Conservation (phyloP, 2,113 vertebrate genomes). For the Sylvietta virens region DNA sequence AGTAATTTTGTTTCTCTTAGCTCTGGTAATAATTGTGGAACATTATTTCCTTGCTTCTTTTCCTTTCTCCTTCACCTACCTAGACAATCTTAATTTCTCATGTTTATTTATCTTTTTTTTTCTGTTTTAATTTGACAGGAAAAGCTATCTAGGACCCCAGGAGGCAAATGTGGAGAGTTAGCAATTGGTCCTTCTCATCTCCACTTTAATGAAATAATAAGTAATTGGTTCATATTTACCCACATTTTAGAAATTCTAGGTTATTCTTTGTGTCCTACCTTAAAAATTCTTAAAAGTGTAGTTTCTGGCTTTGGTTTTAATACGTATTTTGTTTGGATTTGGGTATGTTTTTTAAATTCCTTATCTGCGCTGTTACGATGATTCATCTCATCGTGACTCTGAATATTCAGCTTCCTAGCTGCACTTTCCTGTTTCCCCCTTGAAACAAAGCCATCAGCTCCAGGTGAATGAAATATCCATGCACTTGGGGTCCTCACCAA, state of each 20-base stretch:
- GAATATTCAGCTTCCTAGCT: background rate
- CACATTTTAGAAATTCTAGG: conserved; percentile 59
- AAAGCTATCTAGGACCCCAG: conserved; percentile 80
- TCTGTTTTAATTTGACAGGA: conserved; percentile 76
- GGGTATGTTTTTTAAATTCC: background rate
- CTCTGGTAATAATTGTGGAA: conserved; percentile 76
- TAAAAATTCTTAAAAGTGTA: conserved; percentile 31
- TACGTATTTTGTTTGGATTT: background rate
- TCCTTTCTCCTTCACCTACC: conserved; percentile 65
- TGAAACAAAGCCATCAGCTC: background rate
- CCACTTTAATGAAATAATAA: conserved; percentile 80
- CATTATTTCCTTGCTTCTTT: conserved; percentile 70
- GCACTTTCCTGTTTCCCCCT: background rate
- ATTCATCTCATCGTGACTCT: background rate
- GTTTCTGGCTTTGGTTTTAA: conserved; percentile 28
- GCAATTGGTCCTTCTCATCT: conserved; percentile 74
- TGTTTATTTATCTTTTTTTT: conserved; percentile 79
- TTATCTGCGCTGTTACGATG: background rate
- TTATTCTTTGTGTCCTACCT: conserved; percentile 49
- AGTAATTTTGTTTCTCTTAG: conserved; percentile 83
- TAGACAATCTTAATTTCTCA: conserved; percentile 80
- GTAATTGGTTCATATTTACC: conserved; percentile 79
- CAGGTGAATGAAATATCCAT: background rate
- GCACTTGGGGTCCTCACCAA: background rate
- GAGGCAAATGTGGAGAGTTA: conserved; percentile 72